phyloP scores from a whole-genome alignment of 1,140 invertebrate genomes.

The Phocides pigmalion region DNA sequence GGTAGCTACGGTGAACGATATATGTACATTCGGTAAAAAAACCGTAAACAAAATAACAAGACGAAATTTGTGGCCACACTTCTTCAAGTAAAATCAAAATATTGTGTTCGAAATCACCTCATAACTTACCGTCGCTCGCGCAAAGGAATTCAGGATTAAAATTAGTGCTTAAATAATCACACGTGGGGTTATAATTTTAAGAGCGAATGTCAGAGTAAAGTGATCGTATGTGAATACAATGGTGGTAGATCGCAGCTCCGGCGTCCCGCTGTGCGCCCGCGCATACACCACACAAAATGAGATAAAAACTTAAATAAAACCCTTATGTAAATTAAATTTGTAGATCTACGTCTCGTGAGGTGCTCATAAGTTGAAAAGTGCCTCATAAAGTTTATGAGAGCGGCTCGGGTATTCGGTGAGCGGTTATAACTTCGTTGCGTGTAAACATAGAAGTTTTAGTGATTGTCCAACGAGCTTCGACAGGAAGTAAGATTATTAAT shows the following conservation, averaged over 20 bases:
- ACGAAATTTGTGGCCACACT: slow-evolving; percentile 13
- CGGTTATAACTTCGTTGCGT: slow-evolving; percentile 25
- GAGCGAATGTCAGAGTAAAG: slow-evolving; percentile 66
- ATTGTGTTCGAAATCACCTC: slow-evolving; percentile 31
- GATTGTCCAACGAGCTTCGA: slow-evolving; percentile 30
- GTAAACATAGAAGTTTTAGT: slow-evolving; percentile 21
- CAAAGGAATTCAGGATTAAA: slow-evolving; percentile 40
- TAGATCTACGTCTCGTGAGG: slow-evolving; percentile 55
- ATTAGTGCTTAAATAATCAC: slow-evolving; percentile 62
- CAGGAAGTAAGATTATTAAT: slow-evolving; percentile 8
- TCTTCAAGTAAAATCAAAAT: slow-evolving; percentile 34
- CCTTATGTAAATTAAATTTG: slow-evolving; percentile 78
- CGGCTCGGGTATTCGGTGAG: slow-evolving; percentile 14
- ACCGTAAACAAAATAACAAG: background rate
- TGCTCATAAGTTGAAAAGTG: slow-evolving; percentile 57
- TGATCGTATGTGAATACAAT: slow-evolving; percentile 69
- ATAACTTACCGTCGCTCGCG: slow-evolving; percentile 28
- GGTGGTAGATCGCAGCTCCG: slow-evolving; percentile 50
- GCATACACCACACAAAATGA: slow-evolving; percentile 57
- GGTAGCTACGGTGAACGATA: background rate
- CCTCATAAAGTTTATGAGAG: slow-evolving; percentile 41
- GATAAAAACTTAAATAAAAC: slow-evolving; percentile 73
- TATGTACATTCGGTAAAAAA: background rate
- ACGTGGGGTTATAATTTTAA: slow-evolving; percentile 70
- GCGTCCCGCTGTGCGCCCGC: slow-evolving; percentile 63